Conservation (phyloP, 2,113 vertebrate species). For the Dissostichus mawsoni region DNA sequence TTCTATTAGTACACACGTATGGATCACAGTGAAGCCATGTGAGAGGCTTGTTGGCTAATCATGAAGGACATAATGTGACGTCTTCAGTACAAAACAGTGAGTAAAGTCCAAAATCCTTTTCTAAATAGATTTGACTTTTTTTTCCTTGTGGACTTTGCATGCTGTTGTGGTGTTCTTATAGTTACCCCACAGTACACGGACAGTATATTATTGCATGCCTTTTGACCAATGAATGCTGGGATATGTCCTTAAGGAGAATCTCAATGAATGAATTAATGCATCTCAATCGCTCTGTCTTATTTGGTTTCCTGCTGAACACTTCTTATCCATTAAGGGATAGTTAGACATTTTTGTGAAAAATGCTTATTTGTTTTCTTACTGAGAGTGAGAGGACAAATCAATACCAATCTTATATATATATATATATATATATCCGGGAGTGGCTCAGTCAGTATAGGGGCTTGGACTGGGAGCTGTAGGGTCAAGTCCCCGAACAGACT, state of each 20-base stretch:
- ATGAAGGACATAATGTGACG: conserved; percentile 25
- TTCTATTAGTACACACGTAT: conserved; percentile 20
- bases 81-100: conserved; percentile 23
- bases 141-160: conserved; percentile 9
- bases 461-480: too few species aligned
- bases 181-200: background rate
- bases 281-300: background rate
- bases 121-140: background rate
- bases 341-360: background rate
- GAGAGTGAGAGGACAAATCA: background rate
- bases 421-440: too few species aligned
- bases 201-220: conserved; percentile 5
- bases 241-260: conserved; percentile 2
- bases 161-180: conserved; percentile 16
- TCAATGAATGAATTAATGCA: background rate
- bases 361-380: background rate
- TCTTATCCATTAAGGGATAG: background rate
- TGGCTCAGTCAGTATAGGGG: too few species aligned
- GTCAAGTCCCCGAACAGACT: too few species aligned
- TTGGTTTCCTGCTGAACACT: background rate
- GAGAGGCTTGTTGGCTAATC: conserved; percentile 37
- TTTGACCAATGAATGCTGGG: background rate
- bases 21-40: conserved; percentile 61
- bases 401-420: too few species aligned
- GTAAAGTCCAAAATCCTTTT: background rate